Base-by-base conservation (phyloP, 2,888 invertebrate genomes). In the Oxycera nigricornis region DNA sequence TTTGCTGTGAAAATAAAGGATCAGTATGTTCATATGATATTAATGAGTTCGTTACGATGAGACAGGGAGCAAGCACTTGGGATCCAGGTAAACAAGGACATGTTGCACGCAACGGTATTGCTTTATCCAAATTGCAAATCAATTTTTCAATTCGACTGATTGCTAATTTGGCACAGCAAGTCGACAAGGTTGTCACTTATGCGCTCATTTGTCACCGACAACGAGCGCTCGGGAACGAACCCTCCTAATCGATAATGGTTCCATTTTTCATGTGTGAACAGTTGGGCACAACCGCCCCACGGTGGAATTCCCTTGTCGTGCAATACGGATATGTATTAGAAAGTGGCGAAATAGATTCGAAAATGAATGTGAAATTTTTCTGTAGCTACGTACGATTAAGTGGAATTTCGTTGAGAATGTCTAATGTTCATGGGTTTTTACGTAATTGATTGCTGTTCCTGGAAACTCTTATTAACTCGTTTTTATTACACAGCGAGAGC, bases 91-190 rank as follows among this genome's bases (percentile, higher is more conserved):
- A 17, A 14, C 2, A n/a, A 30, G 62, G 11, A 35, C 62, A 2
- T 31, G 14, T 11, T n/a, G 24, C 2, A 3, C 30, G 59, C 30
- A 46, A 7, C 46, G 46, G n/a, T 7, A 46, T 46, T 7, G 6
- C n/a, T n/a, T n/a, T 57, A 39, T 55, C 65, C 50, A 68, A 74
- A 41, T 39, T 41, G 22, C 65, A 28, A 46, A 59, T 46, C 74
- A 70, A 75, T 75, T 75, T 75, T 55, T 75, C 74, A 75, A 61
- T 61, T 30, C 11, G 55, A 57, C 30, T 65, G 62, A 75, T 75
- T 65, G 74, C 62, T 75, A 75, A 75, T 75, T 75, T 75, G 74
- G 62, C 74, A 72, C 72, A 72, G 17, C 72, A 39, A 72, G 74
- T 52, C 41, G 67, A 59, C 67, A 65, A 52, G 59, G 59, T 67